A percentile compares a stretch with the other conserved stretches of the same genome.
These are phyloP conservation scores for Podarcis muralis DNA, from an alignment of 2,113 vertebrate genomes.

Conservation along the genomic window DNA sequence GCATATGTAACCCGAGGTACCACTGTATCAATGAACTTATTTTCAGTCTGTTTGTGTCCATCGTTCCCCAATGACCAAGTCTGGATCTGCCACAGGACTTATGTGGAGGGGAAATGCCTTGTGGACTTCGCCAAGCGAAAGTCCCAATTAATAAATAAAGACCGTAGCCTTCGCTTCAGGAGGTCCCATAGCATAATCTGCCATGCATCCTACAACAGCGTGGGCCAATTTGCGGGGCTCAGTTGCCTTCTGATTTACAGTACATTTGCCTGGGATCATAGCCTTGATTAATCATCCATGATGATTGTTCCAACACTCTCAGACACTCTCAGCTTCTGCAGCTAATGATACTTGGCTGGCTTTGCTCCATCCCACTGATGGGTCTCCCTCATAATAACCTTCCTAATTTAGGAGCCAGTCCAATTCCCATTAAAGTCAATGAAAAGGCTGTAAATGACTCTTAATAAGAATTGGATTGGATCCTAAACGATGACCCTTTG, in stretches of 20 bases:
- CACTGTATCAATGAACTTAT: neutral
- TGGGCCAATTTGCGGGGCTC: neutral
- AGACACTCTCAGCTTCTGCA: neutral
- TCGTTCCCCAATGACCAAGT: neutral
- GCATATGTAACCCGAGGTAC: no score
- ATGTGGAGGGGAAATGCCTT: neutral
- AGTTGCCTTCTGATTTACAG: neutral
- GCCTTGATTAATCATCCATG: slow-evolving; percentile 16
- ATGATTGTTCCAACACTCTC: slow-evolving; percentile 30
- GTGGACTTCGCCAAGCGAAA: neutral
- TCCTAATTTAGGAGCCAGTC: neutral
- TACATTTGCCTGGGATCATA: neutral
- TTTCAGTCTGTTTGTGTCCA: neutral
- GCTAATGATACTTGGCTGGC: slow-evolving; percentile 39
- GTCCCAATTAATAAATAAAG: neutral
- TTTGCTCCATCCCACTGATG: slow-evolving; percentile 13
- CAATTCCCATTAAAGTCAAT: slow-evolving; percentile 20
- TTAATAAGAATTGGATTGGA: slow-evolving; percentile 23
- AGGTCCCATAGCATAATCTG: neutral
- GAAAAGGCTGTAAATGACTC: slow-evolving; percentile 31
- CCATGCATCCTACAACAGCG: neutral
- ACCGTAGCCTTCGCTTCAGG: neutral
- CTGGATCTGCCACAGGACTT: neutral
- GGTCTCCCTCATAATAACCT: neutral
- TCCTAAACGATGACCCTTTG: slow-evolving; percentile 25